These are phyloP conservation scores for Agrotis ipsilon DNA, from an alignment of 2,888 invertebrate species.

Conservation along the genomic window DNA sequence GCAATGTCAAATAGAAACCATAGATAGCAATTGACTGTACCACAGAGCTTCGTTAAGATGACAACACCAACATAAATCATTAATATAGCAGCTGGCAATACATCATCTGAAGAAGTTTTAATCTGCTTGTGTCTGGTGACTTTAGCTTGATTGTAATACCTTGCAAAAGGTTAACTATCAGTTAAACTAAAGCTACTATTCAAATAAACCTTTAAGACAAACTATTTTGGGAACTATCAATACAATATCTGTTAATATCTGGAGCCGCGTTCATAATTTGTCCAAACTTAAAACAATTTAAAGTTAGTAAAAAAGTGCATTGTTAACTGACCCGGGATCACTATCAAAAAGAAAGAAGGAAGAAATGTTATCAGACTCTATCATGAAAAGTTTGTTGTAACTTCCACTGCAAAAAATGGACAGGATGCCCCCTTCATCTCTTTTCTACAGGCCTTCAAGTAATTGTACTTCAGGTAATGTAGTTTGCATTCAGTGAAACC, in stretches of 20 bases:
- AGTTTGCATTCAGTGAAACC: too few relatives aligned
- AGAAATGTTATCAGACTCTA: too few relatives aligned
- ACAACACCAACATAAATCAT: constrained; percentile 44
- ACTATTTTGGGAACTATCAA: background rate
- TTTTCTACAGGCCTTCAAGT: too few relatives aligned
- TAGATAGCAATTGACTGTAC: constrained; percentile 5
- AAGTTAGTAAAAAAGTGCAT: too few relatives aligned
- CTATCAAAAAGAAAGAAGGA: too few relatives aligned
- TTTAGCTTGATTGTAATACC: constrained; percentile 20
- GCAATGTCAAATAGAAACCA: background rate
- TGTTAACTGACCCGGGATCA: too few relatives aligned
- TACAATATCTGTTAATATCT: too few relatives aligned
- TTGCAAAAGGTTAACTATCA: background rate
- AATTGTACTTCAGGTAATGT: too few relatives aligned
- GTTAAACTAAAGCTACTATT: background rate
- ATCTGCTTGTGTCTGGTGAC: background rate
- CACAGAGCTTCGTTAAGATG: constrained; percentile 36
- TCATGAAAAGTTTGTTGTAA: too few relatives aligned
- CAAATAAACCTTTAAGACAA: too few relatives aligned
- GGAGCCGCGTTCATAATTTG: background rate
- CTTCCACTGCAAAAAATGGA: too few relatives aligned
- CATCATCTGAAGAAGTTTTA: constrained; percentile 15
- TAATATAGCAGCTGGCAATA: constrained; percentile 14
- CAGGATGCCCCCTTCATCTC: too few relatives aligned
- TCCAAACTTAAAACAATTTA: background rate